Percentiles rank a stretch among this genome's conserved stretches.
Evolutionary conservation across 2,113 vertebrate species (phyloP).

Genomic region (Scomber scombrus): DNA sequence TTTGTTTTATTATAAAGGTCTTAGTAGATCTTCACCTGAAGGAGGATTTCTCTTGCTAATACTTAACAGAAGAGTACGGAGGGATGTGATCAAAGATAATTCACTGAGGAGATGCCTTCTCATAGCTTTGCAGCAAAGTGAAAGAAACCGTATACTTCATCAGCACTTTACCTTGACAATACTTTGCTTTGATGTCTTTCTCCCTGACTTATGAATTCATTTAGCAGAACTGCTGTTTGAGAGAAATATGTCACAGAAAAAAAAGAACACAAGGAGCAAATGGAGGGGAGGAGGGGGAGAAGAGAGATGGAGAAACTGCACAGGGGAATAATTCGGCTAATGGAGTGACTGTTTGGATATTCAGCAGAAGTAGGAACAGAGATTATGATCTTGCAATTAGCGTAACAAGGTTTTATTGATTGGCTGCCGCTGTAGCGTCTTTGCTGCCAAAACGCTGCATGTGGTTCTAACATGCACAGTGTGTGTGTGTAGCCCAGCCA

Average conservation of each 20-base stretch:
- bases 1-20: slow-evolving; percentile 29
- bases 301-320: slow-evolving; percentile 70
- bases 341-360: slow-evolving; percentile 86
- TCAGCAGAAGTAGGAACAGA: slow-evolving; percentile 84
- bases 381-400: slow-evolving; percentile 89
- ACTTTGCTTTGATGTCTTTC: slow-evolving; percentile 79
- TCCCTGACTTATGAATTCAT: slow-evolving; percentile 82
- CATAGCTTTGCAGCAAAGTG: slow-evolving; percentile 58
- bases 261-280: slow-evolving; percentile 55
- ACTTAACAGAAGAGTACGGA: slow-evolving; percentile 36
- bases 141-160: slow-evolving; percentile 76
- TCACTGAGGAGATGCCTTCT: slow-evolving; percentile 62
- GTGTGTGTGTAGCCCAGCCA: slow-evolving; percentile 67
- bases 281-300: slow-evolving; percentile 33
- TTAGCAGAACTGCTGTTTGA: slow-evolving; percentile 82
- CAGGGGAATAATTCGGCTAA: slow-evolving; percentile 86
- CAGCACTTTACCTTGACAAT: slow-evolving; percentile 84
- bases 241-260: slow-evolving; percentile 77
- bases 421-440: slow-evolving; percentile 79
- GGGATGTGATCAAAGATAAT: slow-evolving; percentile 69
- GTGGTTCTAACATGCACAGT: slow-evolving; percentile 80
- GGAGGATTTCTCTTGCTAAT: slow-evolving; percentile 56
- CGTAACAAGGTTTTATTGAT: slow-evolving; percentile 89
- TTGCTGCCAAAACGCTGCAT: slow-evolving; percentile 81
- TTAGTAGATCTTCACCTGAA: slow-evolving; percentile 59